Percentiles rank a stretch among this genome's conserved stretches.
phyloP scores from a whole-genome alignment of 2,888 invertebrate species.

The Xanthorhoe spadicearia region DNA sequence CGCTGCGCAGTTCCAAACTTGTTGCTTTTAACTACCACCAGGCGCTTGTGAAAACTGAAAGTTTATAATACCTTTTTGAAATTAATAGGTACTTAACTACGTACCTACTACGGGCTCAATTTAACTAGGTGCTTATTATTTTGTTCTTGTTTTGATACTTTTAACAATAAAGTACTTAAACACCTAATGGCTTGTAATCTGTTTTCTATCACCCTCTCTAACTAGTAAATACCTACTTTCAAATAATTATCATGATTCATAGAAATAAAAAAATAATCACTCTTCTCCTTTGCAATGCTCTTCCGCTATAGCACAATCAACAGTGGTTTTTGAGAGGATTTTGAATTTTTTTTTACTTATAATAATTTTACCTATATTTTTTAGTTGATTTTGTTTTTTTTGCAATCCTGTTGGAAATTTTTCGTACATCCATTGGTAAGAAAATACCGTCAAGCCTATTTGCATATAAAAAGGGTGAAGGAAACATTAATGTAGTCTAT shows the following conservation, averaged over 20 bases:
- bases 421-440: neutral
- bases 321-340: too few relatives aligned
- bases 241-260: too few relatives aligned
- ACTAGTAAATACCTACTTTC: too few relatives aligned
- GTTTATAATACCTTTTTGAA: slow-evolving; percentile 9
- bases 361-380: too few relatives aligned
- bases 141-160: neutral
- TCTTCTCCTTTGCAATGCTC: too few relatives aligned
- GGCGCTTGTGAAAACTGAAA: slow-evolving; percentile 47
- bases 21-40: slow-evolving; percentile 49
- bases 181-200: too few relatives aligned
- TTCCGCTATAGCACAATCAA: too few relatives aligned
- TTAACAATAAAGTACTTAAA: too few relatives aligned
- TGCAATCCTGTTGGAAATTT: neutral
- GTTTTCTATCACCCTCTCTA: too few relatives aligned
- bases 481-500: slow-evolving; percentile 13
- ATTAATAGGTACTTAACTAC: neutral
- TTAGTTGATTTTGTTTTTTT: too few relatives aligned
- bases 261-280: too few relatives aligned
- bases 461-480: slow-evolving; percentile 15
- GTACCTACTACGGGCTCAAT: neutral
- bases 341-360: too few relatives aligned
- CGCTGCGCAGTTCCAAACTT: slow-evolving; percentile 46
- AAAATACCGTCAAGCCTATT: neutral
- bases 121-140: neutral